Evolutionary conservation across 2,888 invertebrate species (phyloP).

Genomic region (Andrena chrysosceles): DNA sequence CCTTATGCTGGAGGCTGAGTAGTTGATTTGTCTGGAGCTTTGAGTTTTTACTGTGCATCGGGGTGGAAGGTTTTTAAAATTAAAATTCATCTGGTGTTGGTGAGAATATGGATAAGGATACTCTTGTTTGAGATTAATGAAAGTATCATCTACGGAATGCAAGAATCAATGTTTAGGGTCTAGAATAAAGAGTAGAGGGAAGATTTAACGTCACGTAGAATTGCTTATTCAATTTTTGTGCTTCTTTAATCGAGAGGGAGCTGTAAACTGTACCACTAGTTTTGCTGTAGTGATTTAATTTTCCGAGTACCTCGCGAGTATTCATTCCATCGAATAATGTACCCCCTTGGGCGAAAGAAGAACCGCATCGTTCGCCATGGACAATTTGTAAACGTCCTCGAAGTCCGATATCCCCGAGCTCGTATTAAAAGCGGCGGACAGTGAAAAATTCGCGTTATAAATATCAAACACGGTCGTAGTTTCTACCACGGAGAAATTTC

Average conservation of each 20-base stretch:
- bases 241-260: too few species aligned
- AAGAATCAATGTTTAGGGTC: too few species aligned
- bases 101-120: too few species aligned
- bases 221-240: too few species aligned
- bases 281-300: not conserved
- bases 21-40: not conserved
- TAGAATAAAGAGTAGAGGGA: too few species aligned
- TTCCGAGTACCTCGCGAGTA: not conserved
- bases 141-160: too few species aligned
- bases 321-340: not conserved
- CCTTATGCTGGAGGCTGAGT: not conserved
- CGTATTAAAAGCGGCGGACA: conserved; percentile 49
- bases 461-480: conserved; percentile 40
- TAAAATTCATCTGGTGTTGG: too few species aligned
- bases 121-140: too few species aligned
- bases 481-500: conserved; percentile 36
- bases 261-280: too few species aligned
- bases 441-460: conserved; percentile 54
- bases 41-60: not conserved
- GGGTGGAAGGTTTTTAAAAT: not conserved
- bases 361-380: conserved; percentile 10
- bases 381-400: conserved; percentile 53
- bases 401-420: conserved; percentile 43
- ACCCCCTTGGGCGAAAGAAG: not conserved
- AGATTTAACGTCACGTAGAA: too few species aligned